Percentiles rank a stretch among this genome's conserved stretches.
These are phyloP conservation scores for Brenthis daphne DNA, from an alignment of 2,888 invertebrate species.

Conservation along the genomic window DNA sequence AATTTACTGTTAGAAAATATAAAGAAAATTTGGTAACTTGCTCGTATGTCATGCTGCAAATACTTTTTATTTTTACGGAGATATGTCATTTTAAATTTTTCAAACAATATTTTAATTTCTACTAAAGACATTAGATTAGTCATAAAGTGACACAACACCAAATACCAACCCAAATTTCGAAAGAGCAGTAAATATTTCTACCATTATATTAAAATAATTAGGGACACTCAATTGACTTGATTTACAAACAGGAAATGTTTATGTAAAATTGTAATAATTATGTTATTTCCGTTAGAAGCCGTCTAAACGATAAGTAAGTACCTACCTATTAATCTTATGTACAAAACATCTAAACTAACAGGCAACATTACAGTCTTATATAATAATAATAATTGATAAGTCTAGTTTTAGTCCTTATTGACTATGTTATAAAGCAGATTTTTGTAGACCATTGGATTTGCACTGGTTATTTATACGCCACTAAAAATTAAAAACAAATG, in stretches of 20 bases:
- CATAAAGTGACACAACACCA: too few relatives aligned
- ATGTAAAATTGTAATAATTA: slow-evolving; percentile 19
- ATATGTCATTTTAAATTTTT: too few relatives aligned
- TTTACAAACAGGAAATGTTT: slow-evolving; percentile 13
- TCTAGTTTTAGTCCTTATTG: slow-evolving; percentile 6
- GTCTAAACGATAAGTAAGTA: slow-evolving; percentile 21
- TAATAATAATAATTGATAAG: slow-evolving; percentile 1
- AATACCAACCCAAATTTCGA: too few relatives aligned
- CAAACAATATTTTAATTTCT: neutral
- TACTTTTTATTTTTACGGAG: too few relatives aligned
- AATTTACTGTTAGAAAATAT: too few relatives aligned
- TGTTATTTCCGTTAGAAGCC: slow-evolving; percentile 11
- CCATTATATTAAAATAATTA: slow-evolving; percentile 1
- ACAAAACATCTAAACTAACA: slow-evolving; percentile 42
- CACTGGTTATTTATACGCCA: neutral
- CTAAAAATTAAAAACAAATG: neutral
- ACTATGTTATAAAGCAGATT: slow-evolving; percentile 2
- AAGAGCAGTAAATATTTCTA: slow-evolving; percentile 9
- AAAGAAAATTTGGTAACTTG: too few relatives aligned
- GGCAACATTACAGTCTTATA: slow-evolving; percentile 56
- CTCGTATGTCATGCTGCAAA: too few relatives aligned
- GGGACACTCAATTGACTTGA: slow-evolving; percentile 12
- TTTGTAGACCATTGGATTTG: neutral
- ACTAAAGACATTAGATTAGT: neutral
- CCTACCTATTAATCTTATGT: slow-evolving; percentile 36